Percentiles rank a stretch among this genome's conserved stretches.
These are phyloP conservation scores for Ostrea denselamellosa DNA, from an alignment of 1,140 invertebrate genomes.

Conservation along the genomic window DNA sequence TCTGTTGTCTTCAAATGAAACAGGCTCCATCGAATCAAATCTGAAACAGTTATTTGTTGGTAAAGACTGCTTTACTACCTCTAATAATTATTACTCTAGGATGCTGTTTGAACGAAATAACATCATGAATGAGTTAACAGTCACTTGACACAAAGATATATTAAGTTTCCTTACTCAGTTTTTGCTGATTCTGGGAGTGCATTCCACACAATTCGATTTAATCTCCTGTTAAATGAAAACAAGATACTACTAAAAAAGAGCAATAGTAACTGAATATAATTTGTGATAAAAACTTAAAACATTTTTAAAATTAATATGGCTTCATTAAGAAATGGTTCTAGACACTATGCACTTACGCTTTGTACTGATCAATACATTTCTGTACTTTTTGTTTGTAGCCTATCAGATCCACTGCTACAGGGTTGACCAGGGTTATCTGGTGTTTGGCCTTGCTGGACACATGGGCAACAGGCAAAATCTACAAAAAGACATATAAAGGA, in stretches of 20 bases:
- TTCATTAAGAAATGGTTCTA: too few species aligned
- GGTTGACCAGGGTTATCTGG: conserved; percentile 69
- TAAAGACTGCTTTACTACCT: background rate
- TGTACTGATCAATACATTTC: conserved; percentile 61
- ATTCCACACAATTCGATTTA: conserved; percentile 70
- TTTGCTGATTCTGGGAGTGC: conserved; percentile 63
- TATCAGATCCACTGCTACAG: conserved; percentile 68
- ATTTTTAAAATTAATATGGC: background rate
- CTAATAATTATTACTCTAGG: too few species aligned
- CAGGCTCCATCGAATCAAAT: conserved; percentile 62
- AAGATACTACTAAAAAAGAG: background rate
- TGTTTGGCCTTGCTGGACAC: conserved; percentile 60
- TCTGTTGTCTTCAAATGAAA: conserved; percentile 68
- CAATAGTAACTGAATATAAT: too few species aligned
- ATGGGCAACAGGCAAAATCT: conserved; percentile 73
- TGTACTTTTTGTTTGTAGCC: conserved; percentile 66
- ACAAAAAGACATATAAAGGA: background rate
- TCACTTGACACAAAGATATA: too few species aligned
- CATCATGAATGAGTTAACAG: too few species aligned
- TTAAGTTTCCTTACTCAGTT: conserved; percentile 58
- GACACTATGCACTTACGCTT: conserved; percentile 59
- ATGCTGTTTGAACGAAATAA: too few species aligned
- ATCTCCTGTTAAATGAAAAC: conserved; percentile 58
- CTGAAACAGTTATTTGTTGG: conserved; percentile 51
- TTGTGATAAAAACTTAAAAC: too few species aligned